phyloP scores from a whole-genome alignment of 2,888 invertebrate genomes.

The Gandaritis pyraliata region DNA sequence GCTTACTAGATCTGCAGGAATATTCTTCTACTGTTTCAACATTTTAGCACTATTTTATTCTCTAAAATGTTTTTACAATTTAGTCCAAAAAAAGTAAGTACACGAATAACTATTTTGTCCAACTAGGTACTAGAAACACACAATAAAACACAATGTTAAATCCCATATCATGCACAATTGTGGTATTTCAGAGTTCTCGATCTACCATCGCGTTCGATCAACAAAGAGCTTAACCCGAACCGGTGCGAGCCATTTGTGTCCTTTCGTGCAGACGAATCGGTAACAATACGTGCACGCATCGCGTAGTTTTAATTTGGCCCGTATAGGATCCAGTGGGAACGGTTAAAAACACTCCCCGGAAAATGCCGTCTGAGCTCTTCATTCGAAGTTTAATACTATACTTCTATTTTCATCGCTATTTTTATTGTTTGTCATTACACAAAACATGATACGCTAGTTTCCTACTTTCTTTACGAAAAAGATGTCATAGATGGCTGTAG shows the following conservation, averaged over 20 bases:
- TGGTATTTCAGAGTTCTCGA: slow-evolving; percentile 12
- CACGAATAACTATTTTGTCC: too few relatives aligned
- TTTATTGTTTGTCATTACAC: too few relatives aligned
- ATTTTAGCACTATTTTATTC: too few relatives aligned
- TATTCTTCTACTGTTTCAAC: too few relatives aligned
- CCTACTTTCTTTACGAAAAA: too few relatives aligned
- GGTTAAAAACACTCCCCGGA: slow-evolving; percentile 77
- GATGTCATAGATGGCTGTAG: too few relatives aligned
- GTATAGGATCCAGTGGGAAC: slow-evolving; percentile 64
- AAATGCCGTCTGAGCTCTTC: slow-evolving; percentile 59
- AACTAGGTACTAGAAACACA: not conserved
- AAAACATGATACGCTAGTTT: too few relatives aligned
- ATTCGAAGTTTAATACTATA: slow-evolving; percentile 44
- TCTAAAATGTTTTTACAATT: too few relatives aligned
- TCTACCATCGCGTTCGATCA: slow-evolving; percentile 63
- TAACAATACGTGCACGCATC: slow-evolving; percentile 79
- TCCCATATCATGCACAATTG: slow-evolving; percentile 16
- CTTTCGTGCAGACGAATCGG: slow-evolving; percentile 79
- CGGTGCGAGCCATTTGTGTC: slow-evolving; percentile 76
- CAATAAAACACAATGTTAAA: slow-evolving; percentile 17
- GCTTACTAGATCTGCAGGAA: too few relatives aligned
- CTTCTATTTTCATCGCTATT: too few relatives aligned
- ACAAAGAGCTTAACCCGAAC: slow-evolving; percentile 71
- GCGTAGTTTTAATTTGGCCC: slow-evolving; percentile 82
- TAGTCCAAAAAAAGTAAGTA: too few relatives aligned